Evolutionary conservation across 2,888 invertebrate species (phyloP).

Genomic region (Spisula solida): DNA sequence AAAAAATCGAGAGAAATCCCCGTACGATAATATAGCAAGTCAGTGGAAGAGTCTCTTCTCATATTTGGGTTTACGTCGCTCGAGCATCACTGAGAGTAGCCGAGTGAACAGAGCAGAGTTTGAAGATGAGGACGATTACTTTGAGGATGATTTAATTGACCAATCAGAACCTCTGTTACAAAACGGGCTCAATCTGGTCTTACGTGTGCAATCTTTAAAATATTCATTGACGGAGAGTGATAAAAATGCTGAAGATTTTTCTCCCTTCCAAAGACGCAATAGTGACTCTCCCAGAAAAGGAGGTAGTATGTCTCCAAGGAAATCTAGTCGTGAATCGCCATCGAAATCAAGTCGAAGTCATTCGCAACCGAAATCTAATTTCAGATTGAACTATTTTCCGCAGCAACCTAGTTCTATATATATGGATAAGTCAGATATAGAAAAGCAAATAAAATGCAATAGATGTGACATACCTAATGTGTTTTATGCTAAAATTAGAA

Average conservation of each 20-base stretch:
- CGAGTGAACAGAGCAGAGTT: constrained; percentile 49
- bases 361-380: constrained; percentile 51
- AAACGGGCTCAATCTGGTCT: constrained; percentile 74
- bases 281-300: constrained; percentile 50
- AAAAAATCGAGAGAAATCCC: constrained; percentile 56
- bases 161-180: constrained; percentile 58
- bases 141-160: constrained; percentile 53
- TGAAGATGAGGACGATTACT: constrained; percentile 48
- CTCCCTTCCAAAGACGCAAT: constrained; percentile 22
- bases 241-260: constrained; percentile 25
- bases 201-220: constrained; percentile 76
- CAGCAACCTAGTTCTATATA: constrained; percentile 79
- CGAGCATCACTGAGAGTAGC: constrained; percentile 2
- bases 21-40: constrained; percentile 55
- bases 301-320: constrained; percentile 58
- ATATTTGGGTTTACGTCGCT: constrained; percentile 38
- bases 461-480: constrained; percentile 71
- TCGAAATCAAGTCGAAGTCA: constrained; percentile 43
- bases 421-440: constrained; percentile 77
- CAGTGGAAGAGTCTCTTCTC: constrained; percentile 59
- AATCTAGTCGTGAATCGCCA: constrained; percentile 57
- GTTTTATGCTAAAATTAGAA: constrained; percentile 79
- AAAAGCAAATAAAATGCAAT: constrained; percentile 68
- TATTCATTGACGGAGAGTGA: constrained; percentile 57
- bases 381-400: constrained; percentile 62